Percentiles rank a stretch among this genome's conserved stretches.
Evolutionary conservation across 2,888 invertebrate species (phyloP).

Genomic region (Drosophila emarginata): DNA sequence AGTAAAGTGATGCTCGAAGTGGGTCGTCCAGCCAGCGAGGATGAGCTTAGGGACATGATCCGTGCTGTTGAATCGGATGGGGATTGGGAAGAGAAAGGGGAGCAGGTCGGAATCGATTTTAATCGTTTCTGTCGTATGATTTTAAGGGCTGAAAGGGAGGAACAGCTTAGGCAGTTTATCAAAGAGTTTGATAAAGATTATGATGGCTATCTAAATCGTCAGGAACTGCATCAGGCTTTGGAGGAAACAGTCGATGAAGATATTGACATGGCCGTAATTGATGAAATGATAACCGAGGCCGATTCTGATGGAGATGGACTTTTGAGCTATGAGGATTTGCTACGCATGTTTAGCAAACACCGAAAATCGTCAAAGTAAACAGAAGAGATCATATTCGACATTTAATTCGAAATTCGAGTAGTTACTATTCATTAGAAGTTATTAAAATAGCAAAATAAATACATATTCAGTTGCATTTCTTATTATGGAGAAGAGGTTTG

Average conservation of each 20-base stretch:
- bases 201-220: background rate
- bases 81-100: background rate
- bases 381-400: background rate
- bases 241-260: background rate
- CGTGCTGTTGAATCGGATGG: background rate
- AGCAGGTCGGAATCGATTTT: conserved; percentile 3
- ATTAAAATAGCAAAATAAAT: background rate
- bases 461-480: background rate
- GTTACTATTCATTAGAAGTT: background rate
- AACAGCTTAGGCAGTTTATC: conserved; percentile 3
- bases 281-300: conserved; percentile 14
- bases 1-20: background rate
- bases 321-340: conserved; percentile 12
- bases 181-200: conserved; percentile 3
- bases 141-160: background rate
- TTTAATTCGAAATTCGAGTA: background rate
- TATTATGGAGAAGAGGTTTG: too few species aligned
- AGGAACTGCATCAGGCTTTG: conserved; percentile 8
- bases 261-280: background rate
- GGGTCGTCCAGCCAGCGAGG: background rate
- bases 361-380: background rate
- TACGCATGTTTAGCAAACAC: conserved; percentile 12
- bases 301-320: conserved; percentile 5
- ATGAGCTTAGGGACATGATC: conserved; percentile 13
- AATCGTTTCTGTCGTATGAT: background rate